Evolutionary conservation across 2,888 invertebrate species (phyloP), one percentile per base, ranked within the genome.

Genomic region (Drosophila kuntzei): DNA sequence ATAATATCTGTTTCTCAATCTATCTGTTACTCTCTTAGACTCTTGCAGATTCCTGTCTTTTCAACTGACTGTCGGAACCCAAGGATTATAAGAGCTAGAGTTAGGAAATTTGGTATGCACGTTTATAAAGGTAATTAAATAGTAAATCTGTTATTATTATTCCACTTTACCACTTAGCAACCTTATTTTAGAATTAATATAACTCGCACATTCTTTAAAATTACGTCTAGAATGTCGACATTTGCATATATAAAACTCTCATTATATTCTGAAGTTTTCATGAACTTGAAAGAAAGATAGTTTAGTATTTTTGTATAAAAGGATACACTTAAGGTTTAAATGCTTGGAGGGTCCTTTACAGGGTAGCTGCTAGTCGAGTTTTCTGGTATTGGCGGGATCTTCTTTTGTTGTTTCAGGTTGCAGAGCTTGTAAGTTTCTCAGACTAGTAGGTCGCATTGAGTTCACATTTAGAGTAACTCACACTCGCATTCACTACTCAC

Each of bases 381-480:
- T 0, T 14, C 29, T 53, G 6, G n/a, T 14, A 5, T 3, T n/a
- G 50, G 22, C 50, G 50, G 36, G 6, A 20, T 32, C 3, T 29
- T 16, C 14, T 14, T 32, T 29, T 11, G 20, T 41, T 20, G 41
- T 14, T 29, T 41, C 7, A 7, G 49, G 49, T 9, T 49, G 49
- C 20, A 49, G 49, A 49, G 29, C 53, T 41, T 41, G 29, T 29
- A 29, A 25, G 27, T 36, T 51, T 55, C 34, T 44, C 60, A 34
- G 55, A 44, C 43, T 34, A 9, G 18, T 16, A 41, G 53, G 53
- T 53, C 53, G 53, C 53, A 27, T 18, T 22, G 14, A 49, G 25
- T 14, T 7, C 37, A 36, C 51, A 47, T 32, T 39, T 14, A 12
- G 49, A 18, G 43, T 36, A 72, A 29, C 41, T 61, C 37, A 27